Percentiles rank a stretch among this genome's conserved stretches.
These are phyloP conservation scores for Neodon shergylaensis DNA, from an alignment of 2,113 vertebrate species.

Conservation along the genomic window DNA sequence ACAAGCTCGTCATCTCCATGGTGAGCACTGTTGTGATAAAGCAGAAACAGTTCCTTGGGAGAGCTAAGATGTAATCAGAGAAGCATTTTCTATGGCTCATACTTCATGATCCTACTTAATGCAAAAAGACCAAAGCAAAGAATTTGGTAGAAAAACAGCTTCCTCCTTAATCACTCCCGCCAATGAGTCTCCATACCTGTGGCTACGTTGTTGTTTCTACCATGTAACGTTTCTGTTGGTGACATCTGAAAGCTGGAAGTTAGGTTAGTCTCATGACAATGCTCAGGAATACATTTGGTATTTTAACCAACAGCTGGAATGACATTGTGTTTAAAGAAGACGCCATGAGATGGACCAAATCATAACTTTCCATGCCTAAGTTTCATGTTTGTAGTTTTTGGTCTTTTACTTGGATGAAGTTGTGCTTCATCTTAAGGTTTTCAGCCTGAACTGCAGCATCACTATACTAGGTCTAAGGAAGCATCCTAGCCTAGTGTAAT, in stretches of 20 bases:
- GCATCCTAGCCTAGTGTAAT: background rate
- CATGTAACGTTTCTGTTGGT: background rate
- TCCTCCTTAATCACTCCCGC: background rate
- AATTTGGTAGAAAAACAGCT: background rate
- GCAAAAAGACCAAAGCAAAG: background rate
- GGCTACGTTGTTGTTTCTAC: background rate
- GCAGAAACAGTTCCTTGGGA: background rate
- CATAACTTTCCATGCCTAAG: background rate
- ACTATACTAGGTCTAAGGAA: background rate
- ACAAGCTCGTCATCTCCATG: background rate
- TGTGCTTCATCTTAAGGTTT: background rate
- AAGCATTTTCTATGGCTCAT: background rate
- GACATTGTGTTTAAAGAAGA: background rate
- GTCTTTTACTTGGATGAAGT: background rate
- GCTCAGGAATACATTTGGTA: background rate
- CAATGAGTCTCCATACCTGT: background rate
- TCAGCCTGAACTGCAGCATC: background rate
- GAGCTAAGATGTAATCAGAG: background rate
- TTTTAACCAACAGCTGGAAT: background rate
- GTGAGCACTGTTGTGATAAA: background rate
- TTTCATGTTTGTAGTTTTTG: background rate
- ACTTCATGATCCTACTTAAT: background rate
- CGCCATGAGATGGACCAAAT: background rate
- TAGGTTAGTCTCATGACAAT: background rate
- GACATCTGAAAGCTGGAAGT: constrained; percentile 5